These are phyloP conservation scores for Aratinga solstitialis DNA, from an alignment of 2,797 vertebrate species.

Conservation along the genomic window DNA sequence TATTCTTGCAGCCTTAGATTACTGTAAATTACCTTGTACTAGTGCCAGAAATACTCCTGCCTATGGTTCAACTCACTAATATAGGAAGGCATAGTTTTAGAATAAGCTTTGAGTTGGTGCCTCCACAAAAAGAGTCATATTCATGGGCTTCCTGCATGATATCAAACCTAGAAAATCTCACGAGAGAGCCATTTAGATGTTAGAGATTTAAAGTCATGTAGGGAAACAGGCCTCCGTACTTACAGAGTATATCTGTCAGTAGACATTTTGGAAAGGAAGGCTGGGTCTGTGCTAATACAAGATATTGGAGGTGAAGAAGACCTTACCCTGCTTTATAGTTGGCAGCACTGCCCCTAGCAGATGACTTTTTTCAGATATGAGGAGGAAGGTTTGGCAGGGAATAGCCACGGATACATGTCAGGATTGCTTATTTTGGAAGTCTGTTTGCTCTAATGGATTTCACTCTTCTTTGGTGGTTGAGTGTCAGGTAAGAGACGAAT, in stretches of 20 bases:
- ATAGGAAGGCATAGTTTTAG: not conserved
- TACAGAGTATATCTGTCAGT: rapidly evolving
- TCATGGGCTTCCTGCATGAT: not conserved
- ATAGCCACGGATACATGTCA: rapidly evolving
- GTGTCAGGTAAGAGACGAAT: not conserved
- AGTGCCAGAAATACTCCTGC: not conserved
- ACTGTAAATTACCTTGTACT: not conserved
- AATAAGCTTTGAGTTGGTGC: not conserved
- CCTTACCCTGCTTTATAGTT: not conserved
- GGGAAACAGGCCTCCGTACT: rapidly evolving
- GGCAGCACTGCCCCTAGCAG: not conserved
- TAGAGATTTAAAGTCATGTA: rapidly evolving
- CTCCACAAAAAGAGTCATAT: not conserved
- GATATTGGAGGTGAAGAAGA: not conserved
- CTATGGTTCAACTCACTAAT: not conserved
- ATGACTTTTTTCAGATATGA: not conserved
- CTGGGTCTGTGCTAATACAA: not conserved
- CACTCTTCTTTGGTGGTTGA: not conserved
- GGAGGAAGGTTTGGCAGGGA: not conserved
- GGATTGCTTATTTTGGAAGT: not conserved
- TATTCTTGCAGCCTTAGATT: not conserved
- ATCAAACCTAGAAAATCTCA: not conserved
- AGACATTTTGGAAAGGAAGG: rapidly evolving
- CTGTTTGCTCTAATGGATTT: not conserved
- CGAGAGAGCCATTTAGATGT: not conserved